Conservation (phyloP, 2,888 invertebrate genomes). For the Suillia variegata region DNA sequence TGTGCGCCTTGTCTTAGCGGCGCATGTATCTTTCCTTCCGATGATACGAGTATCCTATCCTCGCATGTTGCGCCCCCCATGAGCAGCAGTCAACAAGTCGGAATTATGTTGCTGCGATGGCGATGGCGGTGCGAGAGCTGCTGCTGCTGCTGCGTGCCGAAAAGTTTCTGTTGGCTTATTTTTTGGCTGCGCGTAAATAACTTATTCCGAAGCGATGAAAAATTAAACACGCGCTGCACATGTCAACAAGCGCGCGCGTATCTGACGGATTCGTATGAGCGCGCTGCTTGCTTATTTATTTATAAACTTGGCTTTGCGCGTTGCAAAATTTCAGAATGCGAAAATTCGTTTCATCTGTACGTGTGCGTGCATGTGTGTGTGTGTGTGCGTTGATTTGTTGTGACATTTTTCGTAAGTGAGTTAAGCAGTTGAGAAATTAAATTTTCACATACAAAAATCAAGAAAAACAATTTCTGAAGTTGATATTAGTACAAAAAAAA, state of each 20-base stretch:
- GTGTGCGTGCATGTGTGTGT: too few species aligned
- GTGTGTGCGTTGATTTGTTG: conserved; percentile 3
- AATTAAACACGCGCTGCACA: conserved; percentile 3
- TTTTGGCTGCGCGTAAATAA: too few species aligned
- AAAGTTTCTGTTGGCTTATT: too few species aligned
- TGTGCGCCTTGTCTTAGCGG: too few species aligned
- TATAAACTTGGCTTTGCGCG: not conserved
- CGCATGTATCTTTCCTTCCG: too few species aligned
- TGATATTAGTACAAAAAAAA: not conserved
- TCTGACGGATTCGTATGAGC: not conserved
- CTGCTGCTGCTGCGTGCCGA: too few species aligned
- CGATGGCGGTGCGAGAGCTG: too few species aligned
- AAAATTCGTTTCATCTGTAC: not conserved
- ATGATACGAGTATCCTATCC: too few species aligned
- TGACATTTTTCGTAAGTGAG: not conserved
- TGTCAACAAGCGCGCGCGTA: not conserved
- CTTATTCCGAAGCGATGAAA: not conserved
- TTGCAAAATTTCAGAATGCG: not conserved
- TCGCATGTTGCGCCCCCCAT: too few species aligned
- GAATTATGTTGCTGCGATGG: too few species aligned
- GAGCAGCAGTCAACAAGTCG: too few species aligned
- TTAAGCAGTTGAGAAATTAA: not conserved
- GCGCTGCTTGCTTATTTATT: not conserved
- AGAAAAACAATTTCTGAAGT: not conserved
- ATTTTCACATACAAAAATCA: not conserved